Conservation (phyloP, 2,797 vertebrate genomes). For the Rhinogobio ventralis region DNA sequence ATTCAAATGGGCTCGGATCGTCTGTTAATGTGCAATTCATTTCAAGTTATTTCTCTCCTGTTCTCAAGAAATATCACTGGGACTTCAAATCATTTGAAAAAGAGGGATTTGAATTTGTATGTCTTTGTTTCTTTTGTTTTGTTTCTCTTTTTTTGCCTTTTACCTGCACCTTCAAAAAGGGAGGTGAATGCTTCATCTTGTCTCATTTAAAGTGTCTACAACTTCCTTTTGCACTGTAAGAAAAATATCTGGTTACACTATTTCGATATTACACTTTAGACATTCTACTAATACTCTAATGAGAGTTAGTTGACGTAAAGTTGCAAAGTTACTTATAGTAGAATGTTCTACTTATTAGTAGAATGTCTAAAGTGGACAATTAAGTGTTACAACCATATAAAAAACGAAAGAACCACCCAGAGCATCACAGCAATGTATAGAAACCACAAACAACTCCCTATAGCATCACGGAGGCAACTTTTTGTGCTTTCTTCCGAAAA, state of each 20-base stretch:
- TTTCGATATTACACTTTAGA: not conserved
- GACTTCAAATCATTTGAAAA: slow-evolving; percentile 37
- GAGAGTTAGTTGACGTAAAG: too few relatives aligned
- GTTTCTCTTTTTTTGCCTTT: not conserved
- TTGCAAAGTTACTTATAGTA: too few relatives aligned
- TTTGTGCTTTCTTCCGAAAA: not conserved
- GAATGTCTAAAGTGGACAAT: too few relatives aligned
- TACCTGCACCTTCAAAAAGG: slow-evolving; percentile 9
- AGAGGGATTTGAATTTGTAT: slow-evolving; percentile 45
- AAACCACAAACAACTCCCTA: not conserved
- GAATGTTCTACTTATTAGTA: too few relatives aligned
- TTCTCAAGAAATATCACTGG: slow-evolving; percentile 43
- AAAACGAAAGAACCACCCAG: not conserved
- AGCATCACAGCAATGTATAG: not conserved
- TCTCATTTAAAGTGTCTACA: not conserved
- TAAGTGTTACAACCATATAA: too few relatives aligned
- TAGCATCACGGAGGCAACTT: not conserved
- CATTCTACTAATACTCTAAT: not conserved
- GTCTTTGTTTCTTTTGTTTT: slow-evolving; percentile 31
- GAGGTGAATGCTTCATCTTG: not conserved
- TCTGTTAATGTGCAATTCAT: slow-evolving; percentile 58
- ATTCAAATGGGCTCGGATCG: slow-evolving; percentile 61
- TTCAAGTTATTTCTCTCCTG: slow-evolving; percentile 42
- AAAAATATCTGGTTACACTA: not conserved
- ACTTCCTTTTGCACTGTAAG: not conserved